Evolutionary conservation across 2,888 invertebrate species (phyloP).

Genomic region (Chymomyza caudatula): DNA sequence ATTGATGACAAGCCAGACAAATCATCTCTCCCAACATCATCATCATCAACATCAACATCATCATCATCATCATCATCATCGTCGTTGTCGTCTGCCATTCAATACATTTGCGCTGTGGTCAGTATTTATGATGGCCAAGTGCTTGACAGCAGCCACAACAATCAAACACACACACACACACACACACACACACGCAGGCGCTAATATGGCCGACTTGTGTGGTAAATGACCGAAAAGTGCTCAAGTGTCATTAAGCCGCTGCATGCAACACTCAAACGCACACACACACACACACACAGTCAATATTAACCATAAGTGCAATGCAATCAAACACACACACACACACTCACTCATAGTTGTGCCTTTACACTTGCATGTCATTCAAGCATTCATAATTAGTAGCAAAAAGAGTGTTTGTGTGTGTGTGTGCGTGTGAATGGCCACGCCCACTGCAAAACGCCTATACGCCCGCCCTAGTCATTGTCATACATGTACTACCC

Average conservation of each 20-base stretch:
- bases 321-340: conserved; percentile 11
- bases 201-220: neutral
- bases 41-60: conserved; percentile 2
- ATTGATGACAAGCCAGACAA: neutral
- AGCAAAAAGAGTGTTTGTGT: neutral
- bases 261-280: conserved; percentile 55
- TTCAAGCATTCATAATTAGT: conserved; percentile 50
- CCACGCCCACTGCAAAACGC: conserved; percentile 5
- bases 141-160: conserved; percentile 53
- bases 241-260: conserved; percentile 65
- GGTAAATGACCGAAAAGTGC: conserved; percentile 55
- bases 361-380: conserved; percentile 45
- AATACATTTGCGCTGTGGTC: neutral
- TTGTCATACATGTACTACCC: neutral
- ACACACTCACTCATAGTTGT: neutral
- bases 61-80: conserved; percentile 6
- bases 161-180: conserved; percentile 15
- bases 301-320: too few species aligned
- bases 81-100: neutral
- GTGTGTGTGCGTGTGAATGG: conserved; percentile 15
- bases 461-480: conserved; percentile 1
- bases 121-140: conserved; percentile 36
- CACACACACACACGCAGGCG: neutral
- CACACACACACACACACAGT: conserved; percentile 19
- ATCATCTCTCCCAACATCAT: neutral